Base-by-base conservation (phyloP, 2,888 invertebrate species). In the Uloborus plumipes region DNA sequence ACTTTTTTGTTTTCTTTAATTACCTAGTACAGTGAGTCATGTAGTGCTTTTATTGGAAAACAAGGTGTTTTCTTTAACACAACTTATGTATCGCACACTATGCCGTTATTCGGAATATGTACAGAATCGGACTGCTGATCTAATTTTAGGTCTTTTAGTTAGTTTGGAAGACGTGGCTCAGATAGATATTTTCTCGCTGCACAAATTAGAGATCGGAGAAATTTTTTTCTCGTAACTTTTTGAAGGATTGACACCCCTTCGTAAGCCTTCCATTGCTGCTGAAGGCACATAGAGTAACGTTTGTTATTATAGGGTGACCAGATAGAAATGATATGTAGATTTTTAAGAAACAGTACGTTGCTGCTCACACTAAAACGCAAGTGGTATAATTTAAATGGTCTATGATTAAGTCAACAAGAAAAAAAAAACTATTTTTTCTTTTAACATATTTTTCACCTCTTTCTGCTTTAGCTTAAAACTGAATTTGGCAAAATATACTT, bases 161-260 rank as follows among this genome's bases (percentile, higher is more conserved):
- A 71, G 69, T 49, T 67, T 31, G 61, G 59, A 58, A 78, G 64
- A 70, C n/a, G 69, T 62, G 64, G 70, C 70, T 64, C 70, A 77
- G 71, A 71, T 78, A 78, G 71, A 13, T 39, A 18, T 78, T 78
- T 71, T 62, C 78, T 71, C 55, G 70, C 65, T 59, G 78, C 78
- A 78, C 78, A 71, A 78, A 78, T 64, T 71, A 78, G 71, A 65
- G 26, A 65, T 70, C 51, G 26, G 50, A 64, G 22, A 61, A 64
- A 71, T 50, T 55, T 26, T 65, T 39, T 78, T 71, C 58, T 64
- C 78, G 71, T 65, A 26, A 59, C 26, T 70, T 64, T 50, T 73
- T 72, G 79, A 66, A 72, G 53, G 70, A 55, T 62, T 26, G 31
- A 53, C 31, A 66, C 71, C 65, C 72, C 66, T 79, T 73, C 39